A percentile compares a stretch with the other conserved stretches of the same genome.
Conservation (phyloP, 2,113 vertebrate genomes). For the Daboia siamensis region DNA sequence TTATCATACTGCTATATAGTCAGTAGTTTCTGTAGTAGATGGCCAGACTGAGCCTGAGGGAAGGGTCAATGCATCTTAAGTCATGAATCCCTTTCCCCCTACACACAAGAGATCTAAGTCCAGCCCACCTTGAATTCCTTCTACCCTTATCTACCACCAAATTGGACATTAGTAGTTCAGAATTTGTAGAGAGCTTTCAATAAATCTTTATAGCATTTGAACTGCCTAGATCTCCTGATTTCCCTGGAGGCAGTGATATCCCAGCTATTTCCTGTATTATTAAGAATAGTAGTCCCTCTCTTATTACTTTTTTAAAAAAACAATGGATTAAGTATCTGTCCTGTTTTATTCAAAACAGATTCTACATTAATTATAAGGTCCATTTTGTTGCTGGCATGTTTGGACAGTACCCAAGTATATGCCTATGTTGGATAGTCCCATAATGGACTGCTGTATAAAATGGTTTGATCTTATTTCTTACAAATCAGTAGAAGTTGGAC, state of each 20-base stretch:
- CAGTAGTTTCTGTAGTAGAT: neutral
- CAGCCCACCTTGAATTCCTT: neutral
- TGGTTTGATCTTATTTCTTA: constrained; percentile 31
- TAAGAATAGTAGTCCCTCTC: neutral
- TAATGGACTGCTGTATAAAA: constrained; percentile 20
- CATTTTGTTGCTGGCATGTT: neutral
- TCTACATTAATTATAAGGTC: neutral
- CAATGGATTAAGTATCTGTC: neutral
- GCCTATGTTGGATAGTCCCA: neutral
- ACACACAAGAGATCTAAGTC: neutral
- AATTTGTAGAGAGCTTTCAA: neutral
- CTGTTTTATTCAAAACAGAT: constrained; percentile 21
- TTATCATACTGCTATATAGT: neutral
- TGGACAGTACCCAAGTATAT: neutral
- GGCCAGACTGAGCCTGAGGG: neutral
- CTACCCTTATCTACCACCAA: neutral
- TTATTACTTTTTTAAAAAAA: neutral
- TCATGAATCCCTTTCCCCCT: neutral
- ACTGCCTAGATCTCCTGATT: neutral
- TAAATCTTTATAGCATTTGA: neutral
- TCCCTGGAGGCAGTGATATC: neutral
- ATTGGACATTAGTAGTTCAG: neutral
- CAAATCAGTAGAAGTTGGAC: constrained; percentile 7
- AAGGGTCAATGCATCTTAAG: neutral
- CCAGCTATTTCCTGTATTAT: neutral